Conservation (phyloP, 2,888 invertebrate species). For the Dasypolia templi region DNA sequence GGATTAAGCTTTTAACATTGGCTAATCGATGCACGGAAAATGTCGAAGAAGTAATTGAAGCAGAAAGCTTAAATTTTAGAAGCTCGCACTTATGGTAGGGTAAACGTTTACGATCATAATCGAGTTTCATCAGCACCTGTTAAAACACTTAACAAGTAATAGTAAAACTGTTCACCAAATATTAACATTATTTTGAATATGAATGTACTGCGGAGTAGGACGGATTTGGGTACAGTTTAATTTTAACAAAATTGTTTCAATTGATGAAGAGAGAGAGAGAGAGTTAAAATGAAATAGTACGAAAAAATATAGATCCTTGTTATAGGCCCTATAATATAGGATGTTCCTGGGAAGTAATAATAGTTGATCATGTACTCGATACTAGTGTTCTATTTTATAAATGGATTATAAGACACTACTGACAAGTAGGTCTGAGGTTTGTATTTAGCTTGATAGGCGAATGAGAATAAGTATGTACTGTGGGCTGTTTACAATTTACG, state of each 20-base stretch:
- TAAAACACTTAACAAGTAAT: conserved; percentile 19
- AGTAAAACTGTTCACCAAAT: conserved; percentile 30
- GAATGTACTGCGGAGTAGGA: not conserved
- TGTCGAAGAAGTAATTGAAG: not conserved
- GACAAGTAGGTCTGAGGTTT: not conserved
- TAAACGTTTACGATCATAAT: not conserved
- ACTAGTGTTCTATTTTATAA: not conserved
- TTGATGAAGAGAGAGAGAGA: no score
- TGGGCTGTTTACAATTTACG: not conserved
- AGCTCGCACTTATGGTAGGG: not conserved
- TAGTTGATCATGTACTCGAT: not conserved
- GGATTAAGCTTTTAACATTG: not conserved
- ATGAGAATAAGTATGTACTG: not conserved
- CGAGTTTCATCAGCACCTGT: conserved; percentile 23
- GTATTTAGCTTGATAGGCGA: not conserved
- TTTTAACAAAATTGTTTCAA: not conserved
- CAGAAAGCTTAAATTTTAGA: not conserved
- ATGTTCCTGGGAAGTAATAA: not conserved
- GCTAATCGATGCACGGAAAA: not conserved
- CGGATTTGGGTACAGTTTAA: not conserved
- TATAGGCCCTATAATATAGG: no score
- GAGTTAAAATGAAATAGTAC: not conserved
- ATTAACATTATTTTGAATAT: not conserved
- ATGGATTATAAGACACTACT: not conserved
- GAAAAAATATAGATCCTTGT: not conserved